Evolutionary conservation across 2,113 vertebrate genomes (phyloP), one percentile per base, ranked within the genome.

Genomic region (Sorex araneus): DNA sequence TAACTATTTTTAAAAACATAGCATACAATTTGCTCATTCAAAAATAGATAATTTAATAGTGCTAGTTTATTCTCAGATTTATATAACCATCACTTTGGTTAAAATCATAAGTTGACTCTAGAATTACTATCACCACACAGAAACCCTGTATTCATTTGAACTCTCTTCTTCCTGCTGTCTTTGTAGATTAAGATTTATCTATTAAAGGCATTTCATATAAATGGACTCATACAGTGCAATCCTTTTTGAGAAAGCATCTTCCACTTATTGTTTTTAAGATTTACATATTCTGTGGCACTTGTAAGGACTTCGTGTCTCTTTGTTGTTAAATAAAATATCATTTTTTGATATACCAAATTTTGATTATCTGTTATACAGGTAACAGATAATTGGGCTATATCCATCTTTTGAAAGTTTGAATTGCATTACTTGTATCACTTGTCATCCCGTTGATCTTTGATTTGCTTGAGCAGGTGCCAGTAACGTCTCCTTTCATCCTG

Each of bases 81-180:
- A 3, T 6, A 32, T 12, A 82, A 40, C 4, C 1, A 54, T 45
- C 43, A 79, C 8, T 32, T 40, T 40, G 40, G 40, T 40, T 40
- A 40, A 40, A 40, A 40, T 7, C 40, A 75, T 16, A 77, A 90
- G 71, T 77, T 69, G 60, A 75, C 70, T 89, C 75, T 79, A 54
- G 77, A 83, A 23, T 3, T 60, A 60, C 57, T 71, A 66, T 76
- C 19, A 76, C 50, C 19, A 28, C 23, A 64, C 71, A 63, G 27
- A 82, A 69, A 28, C 0, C 2, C 12, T 50, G 9, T 23, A 19
- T 64, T 13, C 11, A 45, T 66, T 83, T 64, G 16, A 8, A 75
- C 47, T 71, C 15, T 9, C 13, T 21, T 50, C 28, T 85, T 16
- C 3, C 1, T 25, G 19, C 34, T 60, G 6, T 32, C 74, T 70